These are phyloP conservation scores for Idaea aversata DNA, from an alignment of 2,888 invertebrate genomes.

Conservation along the genomic window DNA sequence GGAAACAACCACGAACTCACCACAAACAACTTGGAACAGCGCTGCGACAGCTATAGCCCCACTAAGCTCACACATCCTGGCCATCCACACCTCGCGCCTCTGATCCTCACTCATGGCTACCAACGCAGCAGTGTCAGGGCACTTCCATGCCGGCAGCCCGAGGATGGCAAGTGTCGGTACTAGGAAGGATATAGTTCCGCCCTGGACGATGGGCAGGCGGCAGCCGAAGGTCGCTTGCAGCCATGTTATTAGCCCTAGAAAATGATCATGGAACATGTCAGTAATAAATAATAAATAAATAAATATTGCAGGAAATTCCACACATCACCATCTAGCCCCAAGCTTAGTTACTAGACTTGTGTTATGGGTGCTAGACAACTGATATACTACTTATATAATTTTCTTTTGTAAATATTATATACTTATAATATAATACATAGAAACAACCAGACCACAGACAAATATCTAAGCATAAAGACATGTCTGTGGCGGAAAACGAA, in stretches of 20 bases:
- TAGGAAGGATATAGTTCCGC: slow-evolving; percentile 89
- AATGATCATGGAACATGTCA: background rate
- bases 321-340: background rate
- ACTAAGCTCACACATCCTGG: slow-evolving; percentile 88
- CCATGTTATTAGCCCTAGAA: slow-evolving; percentile 85
- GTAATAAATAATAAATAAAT: too few species aligned
- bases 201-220: slow-evolving; percentile 88
- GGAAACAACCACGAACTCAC: slow-evolving; percentile 47
- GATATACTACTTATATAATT: too few species aligned
- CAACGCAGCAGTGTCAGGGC: slow-evolving; percentile 79
- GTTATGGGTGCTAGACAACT: background rate
- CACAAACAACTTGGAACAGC: slow-evolving; percentile 86
- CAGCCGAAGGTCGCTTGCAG: slow-evolving; percentile 88
- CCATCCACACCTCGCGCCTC: slow-evolving; percentile 84
- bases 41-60: slow-evolving; percentile 91
- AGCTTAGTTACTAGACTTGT: too few species aligned
- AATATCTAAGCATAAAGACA: too few species aligned
- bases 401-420: too few species aligned
- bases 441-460: too few species aligned
- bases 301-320: background rate
- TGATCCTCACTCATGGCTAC: slow-evolving; percentile 77
- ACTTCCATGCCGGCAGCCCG: slow-evolving; percentile 85
- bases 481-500: too few species aligned
- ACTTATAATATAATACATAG: too few species aligned
- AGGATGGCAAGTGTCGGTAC: slow-evolving; percentile 89